Conservation (phyloP, 2,888 invertebrate species). For the Cephus rjabovi region DNA sequence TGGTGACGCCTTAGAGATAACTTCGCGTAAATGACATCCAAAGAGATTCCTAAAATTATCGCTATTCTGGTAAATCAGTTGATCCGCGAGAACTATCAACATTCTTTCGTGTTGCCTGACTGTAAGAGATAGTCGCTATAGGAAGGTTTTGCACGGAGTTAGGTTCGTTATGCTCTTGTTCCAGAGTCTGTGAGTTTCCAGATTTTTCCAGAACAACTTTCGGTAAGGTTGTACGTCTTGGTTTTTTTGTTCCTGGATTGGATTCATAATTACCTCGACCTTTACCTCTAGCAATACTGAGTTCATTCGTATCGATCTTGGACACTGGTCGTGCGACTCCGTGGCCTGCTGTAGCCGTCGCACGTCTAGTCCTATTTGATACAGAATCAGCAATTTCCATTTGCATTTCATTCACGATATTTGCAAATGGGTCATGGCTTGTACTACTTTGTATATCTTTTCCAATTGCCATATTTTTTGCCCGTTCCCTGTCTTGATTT, state of each 20-base stretch:
- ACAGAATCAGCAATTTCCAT: constrained; percentile 29
- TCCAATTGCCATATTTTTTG: neutral
- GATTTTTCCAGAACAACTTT: constrained; percentile 1
- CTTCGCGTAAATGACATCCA: neutral
- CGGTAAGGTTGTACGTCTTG: constrained; percentile 3
- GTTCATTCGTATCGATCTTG: neutral
- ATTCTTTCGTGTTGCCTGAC: constrained; percentile 30
- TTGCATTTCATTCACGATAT: constrained; percentile 30
- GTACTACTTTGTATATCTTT: constrained; percentile 1
- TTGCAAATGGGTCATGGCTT: constrained; percentile 28
- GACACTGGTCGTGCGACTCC: neutral
- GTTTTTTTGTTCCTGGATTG: constrained; percentile 16
- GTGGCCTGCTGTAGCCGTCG: constrained; percentile 7
- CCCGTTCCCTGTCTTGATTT: constrained; percentile 12
- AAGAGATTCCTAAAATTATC: neutral
- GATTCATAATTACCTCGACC: constrained; percentile 6
- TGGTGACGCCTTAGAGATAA: neutral
- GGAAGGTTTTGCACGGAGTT: constrained; percentile 19
- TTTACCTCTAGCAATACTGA: constrained; percentile 9
- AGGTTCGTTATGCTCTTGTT: constrained; percentile 3
- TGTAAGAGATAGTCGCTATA: constrained; percentile 21
- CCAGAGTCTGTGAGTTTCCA: neutral
- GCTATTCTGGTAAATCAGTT: constrained; percentile 15
- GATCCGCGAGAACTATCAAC: constrained; percentile 21
- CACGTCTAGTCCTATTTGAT: constrained; percentile 10